Conservation (phyloP, 1,140 invertebrate species). For the Archegozetes longisetosus region DNA sequence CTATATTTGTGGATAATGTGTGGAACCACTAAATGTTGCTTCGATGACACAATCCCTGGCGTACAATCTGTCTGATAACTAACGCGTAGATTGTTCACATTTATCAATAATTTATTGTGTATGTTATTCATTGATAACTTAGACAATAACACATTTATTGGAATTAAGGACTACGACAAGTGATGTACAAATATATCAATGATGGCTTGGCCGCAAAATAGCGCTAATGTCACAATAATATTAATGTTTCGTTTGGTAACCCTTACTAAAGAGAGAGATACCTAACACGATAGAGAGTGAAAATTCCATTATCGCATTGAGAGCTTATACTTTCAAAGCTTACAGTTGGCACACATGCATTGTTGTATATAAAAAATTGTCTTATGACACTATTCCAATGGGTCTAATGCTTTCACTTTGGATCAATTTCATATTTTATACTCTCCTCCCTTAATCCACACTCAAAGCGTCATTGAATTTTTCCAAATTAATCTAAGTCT, state of each 20-base stretch:
- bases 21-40: not conserved
- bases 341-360: no score
- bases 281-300: not conserved
- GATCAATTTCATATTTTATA: not conserved
- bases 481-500: not conserved
- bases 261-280: not conserved
- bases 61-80: not conserved
- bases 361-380: not conserved
- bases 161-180: not conserved
- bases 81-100: not conserved
- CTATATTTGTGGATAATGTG: not conserved
- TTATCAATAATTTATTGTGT: not conserved
- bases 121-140: not conserved
- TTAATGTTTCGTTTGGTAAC: not conserved
- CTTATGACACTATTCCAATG: not conserved
- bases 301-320: not conserved
- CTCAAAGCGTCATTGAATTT: not conserved
- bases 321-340: not conserved
- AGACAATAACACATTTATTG: not conserved
- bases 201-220: not conserved
- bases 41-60: not conserved
- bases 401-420: not conserved
- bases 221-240: not conserved
- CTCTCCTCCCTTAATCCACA: not conserved
- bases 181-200: not conserved